Conservation (phyloP, 1,140 invertebrate genomes). For the Rhopalosiphum padi region DNA sequence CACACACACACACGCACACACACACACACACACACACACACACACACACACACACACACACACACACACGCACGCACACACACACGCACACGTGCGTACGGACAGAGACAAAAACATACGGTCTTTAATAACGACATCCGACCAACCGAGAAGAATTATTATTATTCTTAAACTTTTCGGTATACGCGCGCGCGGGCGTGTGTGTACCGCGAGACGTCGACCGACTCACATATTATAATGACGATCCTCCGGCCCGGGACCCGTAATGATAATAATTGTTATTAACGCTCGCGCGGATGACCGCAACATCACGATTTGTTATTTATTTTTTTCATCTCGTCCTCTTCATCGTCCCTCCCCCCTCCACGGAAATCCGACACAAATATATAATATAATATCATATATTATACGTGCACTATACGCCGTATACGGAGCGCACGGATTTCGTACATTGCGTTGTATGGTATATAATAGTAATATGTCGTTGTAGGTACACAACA, state of each 20-base stretch:
- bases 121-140: conserved; percentile 56
- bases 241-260: neutral
- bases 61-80: neutral
- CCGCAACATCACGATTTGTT: conserved; percentile 57
- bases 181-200: neutral
- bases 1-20: neutral
- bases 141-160: conserved; percentile 51
- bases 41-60: neutral
- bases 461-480: neutral
- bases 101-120: conserved; percentile 35
- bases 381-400: neutral
- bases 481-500: too few species aligned
- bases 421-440: neutral
- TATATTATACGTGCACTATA: too few species aligned
- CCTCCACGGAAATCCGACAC: neutral
- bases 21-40: neutral
- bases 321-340: conserved; percentile 27
- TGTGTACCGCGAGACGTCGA: neutral
- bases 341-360: neutral
- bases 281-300: conserved; percentile 44
- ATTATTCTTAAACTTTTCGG: conserved; percentile 55
- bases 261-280: conserved; percentile 54
- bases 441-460: neutral
- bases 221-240: conserved; percentile 37
- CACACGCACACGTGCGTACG: neutral